Evolutionary conservation across 2,888 invertebrate genomes (phyloP).

Genomic region (Melieria crassipennis): DNA sequence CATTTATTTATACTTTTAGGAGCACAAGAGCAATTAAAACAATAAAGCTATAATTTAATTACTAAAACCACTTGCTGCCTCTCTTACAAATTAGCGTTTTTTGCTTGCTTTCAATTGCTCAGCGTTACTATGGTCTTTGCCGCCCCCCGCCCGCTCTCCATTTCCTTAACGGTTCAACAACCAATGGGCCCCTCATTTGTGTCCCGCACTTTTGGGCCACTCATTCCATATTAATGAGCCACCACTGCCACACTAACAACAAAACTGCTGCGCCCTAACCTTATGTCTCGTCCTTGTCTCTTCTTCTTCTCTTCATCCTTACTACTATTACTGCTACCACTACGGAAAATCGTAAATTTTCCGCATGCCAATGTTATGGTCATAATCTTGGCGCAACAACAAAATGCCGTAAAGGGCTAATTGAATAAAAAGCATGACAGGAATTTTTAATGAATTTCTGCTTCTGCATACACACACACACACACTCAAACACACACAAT

Average conservation of each 20-base stretch:
- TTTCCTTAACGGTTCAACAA: too few species aligned
- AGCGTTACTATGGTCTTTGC: neutral
- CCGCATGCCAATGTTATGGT: constrained; percentile 37
- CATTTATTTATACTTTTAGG: neutral
- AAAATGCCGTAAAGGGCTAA: constrained; percentile 58
- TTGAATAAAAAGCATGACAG: constrained; percentile 62
- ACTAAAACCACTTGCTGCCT: constrained; percentile 12
- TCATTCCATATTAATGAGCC: neutral
- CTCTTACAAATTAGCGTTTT: neutral
- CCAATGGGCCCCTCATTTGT: too few species aligned
- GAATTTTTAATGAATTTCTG: constrained; percentile 58
- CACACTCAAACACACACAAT: too few species aligned
- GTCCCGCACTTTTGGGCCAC: neutral
- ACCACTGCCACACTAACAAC: constrained; percentile 8
- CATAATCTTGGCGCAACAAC: constrained; percentile 35
- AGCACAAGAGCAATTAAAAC: constrained; percentile 8
- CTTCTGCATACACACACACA: too few species aligned
- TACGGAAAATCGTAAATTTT: constrained; percentile 36
- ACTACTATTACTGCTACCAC: neutral
- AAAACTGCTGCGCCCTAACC: neutral
- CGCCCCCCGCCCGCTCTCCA: too few species aligned
- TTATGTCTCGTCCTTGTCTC: neutral
- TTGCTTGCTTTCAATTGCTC: neutral
- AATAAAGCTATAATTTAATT: constrained; percentile 27
- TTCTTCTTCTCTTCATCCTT: neutral